Evolutionary conservation across 2,113 vertebrate species (phyloP).

Genomic region (Colinus virginianus): DNA sequence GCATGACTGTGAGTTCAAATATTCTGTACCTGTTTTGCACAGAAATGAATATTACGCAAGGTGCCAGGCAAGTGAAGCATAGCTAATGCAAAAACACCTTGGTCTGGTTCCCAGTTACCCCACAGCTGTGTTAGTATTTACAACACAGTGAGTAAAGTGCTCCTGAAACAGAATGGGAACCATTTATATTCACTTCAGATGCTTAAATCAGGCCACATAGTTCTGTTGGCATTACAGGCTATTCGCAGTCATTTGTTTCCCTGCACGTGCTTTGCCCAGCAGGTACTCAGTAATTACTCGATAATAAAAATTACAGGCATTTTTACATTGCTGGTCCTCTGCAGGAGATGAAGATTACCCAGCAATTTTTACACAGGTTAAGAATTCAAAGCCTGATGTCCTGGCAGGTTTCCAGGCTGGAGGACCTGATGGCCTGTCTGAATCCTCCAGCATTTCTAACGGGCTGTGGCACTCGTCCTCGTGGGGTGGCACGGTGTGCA

Average conservation of each 20-base stretch:
- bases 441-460: constrained; percentile 24
- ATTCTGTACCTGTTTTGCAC: constrained; percentile 52
- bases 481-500: fast-evolving
- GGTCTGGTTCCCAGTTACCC: constrained; percentile 49
- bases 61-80: constrained; percentile 60
- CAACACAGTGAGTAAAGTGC: background rate
- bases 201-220: background rate
- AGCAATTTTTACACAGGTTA: constrained; percentile 20
- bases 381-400: constrained; percentile 46
- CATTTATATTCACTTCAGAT: constrained; percentile 12
- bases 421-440: background rate
- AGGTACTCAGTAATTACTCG: constrained; percentile 65
- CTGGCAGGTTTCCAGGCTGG: constrained; percentile 59
- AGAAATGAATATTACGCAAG: constrained; percentile 54
- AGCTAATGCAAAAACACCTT: constrained; percentile 64
- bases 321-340: constrained; percentile 53
- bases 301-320: constrained; percentile 67
- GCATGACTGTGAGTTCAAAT: constrained; percentile 24
- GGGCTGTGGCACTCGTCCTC: constrained; percentile 34
- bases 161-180: constrained; percentile 45
- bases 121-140: constrained; percentile 66
- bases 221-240: constrained; percentile 47
- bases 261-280: constrained; percentile 47
- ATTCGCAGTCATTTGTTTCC: constrained; percentile 54
- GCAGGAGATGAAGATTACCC: constrained; percentile 59